Evolutionary conservation across 2,113 vertebrate species (phyloP).

Genomic region (Ceyx margarethae): DNA sequence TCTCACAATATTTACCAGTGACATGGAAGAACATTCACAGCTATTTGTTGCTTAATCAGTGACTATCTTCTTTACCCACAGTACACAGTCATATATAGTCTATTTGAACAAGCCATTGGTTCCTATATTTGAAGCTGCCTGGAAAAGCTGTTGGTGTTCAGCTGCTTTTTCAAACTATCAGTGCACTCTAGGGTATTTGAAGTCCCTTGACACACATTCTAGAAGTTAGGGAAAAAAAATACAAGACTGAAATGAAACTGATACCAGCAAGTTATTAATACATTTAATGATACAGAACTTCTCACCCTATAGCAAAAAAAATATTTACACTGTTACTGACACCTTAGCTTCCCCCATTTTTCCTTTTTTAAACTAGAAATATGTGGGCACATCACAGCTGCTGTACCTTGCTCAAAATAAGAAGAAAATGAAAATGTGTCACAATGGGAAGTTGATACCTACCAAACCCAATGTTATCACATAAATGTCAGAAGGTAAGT

Average conservation of each 20-base stretch:
- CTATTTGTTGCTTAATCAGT: neutral
- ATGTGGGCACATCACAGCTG: neutral
- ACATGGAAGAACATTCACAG: neutral
- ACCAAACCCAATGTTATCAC: neutral
- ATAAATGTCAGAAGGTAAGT: neutral
- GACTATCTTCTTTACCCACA: neutral
- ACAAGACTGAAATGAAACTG: slow-evolving; percentile 49
- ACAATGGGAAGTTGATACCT: neutral
- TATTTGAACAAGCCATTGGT: neutral
- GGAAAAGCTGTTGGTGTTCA: slow-evolving; percentile 41
- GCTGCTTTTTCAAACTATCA: slow-evolving; percentile 24
- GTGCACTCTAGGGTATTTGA: slow-evolving; percentile 7
- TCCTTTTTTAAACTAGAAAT: neutral
- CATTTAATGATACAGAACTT: slow-evolving; percentile 28
- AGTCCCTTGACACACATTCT: slow-evolving; percentile 34
- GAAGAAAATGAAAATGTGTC: neutral
- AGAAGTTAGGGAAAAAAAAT: slow-evolving; percentile 56
- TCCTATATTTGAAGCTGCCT: slow-evolving; percentile 34
- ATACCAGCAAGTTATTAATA: slow-evolving; percentile 37
- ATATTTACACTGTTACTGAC: neutral
- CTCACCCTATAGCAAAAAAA: neutral
- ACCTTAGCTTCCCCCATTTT: neutral
- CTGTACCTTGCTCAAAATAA: neutral
- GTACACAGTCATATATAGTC: neutral
- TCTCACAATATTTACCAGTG: neutral